phyloP scores from a whole-genome alignment of 2,888 invertebrate genomes.

The Nymphalis c-album region DNA sequence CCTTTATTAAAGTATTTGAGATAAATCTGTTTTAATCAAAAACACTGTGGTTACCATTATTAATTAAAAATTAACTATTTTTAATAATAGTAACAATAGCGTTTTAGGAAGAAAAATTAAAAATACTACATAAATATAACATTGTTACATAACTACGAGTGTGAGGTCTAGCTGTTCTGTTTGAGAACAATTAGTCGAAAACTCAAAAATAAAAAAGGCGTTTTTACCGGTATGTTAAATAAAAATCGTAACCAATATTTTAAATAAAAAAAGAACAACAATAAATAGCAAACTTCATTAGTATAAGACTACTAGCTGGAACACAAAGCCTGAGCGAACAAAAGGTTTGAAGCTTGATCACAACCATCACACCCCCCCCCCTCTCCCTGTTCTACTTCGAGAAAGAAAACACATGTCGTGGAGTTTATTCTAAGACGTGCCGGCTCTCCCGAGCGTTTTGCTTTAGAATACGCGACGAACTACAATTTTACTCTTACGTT shows the following conservation, averaged over 20 bases:
- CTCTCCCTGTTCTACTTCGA: constrained; percentile 25
- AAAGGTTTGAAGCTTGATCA: constrained; percentile 34
- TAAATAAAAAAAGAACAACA: constrained; percentile 21
- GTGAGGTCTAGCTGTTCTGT: too few species aligned
- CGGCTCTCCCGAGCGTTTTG: constrained; percentile 21
- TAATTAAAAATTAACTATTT: too few species aligned
- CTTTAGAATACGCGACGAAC: constrained; percentile 6
- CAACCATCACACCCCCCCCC: constrained; percentile 14
- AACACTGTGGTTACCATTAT: too few species aligned
- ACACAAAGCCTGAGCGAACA: constrained; percentile 34
- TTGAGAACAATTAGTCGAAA: too few species aligned
- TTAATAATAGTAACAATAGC: too few species aligned
- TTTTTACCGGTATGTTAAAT: neutral
- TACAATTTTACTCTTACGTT: neutral
- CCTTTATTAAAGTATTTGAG: too few species aligned
- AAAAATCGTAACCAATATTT: constrained; percentile 6
- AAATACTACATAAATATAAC: too few species aligned
- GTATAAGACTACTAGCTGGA: constrained; percentile 20
- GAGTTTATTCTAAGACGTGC: constrained; percentile 30
- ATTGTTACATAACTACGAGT: too few species aligned
- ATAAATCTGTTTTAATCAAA: too few species aligned
- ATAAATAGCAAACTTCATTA: constrained; percentile 36
- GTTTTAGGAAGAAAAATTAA: too few species aligned
- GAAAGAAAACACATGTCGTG: constrained; percentile 29
- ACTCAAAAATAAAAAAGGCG: too few species aligned